Base-by-base conservation (phyloP, 2,113 vertebrate genomes). In the Nibea albiflora region DNA sequence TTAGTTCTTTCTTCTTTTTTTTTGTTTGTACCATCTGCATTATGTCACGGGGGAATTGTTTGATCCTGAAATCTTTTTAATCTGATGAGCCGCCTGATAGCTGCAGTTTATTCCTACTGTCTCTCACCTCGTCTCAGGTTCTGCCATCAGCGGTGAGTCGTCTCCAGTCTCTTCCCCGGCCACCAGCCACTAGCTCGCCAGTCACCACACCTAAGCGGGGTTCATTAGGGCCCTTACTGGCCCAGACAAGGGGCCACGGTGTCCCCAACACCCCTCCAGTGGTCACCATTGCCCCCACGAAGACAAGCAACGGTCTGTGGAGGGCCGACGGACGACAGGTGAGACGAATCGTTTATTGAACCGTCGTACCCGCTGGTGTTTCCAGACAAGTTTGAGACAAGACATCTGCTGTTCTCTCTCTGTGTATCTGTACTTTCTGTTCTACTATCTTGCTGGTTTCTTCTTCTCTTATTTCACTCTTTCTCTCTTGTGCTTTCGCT, bases 251-350 rank as follows among this genome's bases (percentile, higher is more conserved):
- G 83, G 95, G 95, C 60, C 96, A 96, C 95, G 90, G 93, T 0
- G 95, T 97, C 78, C 96, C 97, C 63, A 94, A 95, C 94, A 97
- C 96, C 0, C 96, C 97, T 0, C 98, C 98, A 0, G 97, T 98
- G 1, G 98, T 98, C 90, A 98, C 97, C 86, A 99, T 99, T 9
- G 97, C 97, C 42, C 97, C 98, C 2, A 99, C 97, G 3, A 98
- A 99, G 92, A 97, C 97, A 0, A 97, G 96, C 93, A 98, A 97
- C 15, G 97, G 97, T 50, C 95, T 98, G 62, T 98, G 97, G 97
- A 96, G 97, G 84, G 95, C 96, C 0, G 97, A 98, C 85, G 94
- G 96, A 65, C 95, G 96, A 54, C 97, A 98, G 96, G 98, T 98
- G 76, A 85, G 71, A 83, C 10, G n/a, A 4, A 5, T 4, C 10